Evolutionary conservation across 2,888 invertebrate genomes (phyloP).

Genomic region (Apodemia duryi): DNA sequence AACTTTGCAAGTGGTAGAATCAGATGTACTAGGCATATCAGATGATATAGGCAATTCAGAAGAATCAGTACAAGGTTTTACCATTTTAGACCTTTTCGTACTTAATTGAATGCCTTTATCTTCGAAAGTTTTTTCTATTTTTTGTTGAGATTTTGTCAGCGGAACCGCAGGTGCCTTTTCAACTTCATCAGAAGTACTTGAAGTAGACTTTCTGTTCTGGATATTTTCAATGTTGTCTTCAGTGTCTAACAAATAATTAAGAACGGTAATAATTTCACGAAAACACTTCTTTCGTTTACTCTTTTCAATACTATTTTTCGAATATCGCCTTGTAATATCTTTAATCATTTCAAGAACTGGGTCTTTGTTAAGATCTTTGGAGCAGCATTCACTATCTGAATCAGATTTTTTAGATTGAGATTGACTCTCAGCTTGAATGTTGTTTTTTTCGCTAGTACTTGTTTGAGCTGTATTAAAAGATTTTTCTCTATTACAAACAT

Average conservation of each 20-base stretch:
- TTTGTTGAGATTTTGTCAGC: slow-evolving; percentile 24
- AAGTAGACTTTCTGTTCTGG: slow-evolving; percentile 27
- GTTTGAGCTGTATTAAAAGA: slow-evolving; percentile 18
- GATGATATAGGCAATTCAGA: slow-evolving; percentile 53
- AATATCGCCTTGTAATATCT: slow-evolving; percentile 64
- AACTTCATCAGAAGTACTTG: slow-evolving; percentile 23
- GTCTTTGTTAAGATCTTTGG: slow-evolving; percentile 35
- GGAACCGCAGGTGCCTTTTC: slow-evolving; percentile 22
- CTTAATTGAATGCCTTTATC: slow-evolving; percentile 52
- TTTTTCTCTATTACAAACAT: slow-evolving; percentile 20
- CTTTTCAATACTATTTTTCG: slow-evolving; percentile 55
- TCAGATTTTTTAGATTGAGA: slow-evolving; percentile 26
- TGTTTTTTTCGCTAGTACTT: slow-evolving; percentile 23
- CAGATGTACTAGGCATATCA: slow-evolving; percentile 56
- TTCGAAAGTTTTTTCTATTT: slow-evolving; percentile 31
- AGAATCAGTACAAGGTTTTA: slow-evolving; percentile 43
- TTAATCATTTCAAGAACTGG: slow-evolving; percentile 58
- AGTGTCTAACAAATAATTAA: slow-evolving; percentile 66
- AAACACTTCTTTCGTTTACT: slow-evolving; percentile 61
- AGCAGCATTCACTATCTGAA: slow-evolving; percentile 33
- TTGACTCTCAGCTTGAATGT: slow-evolving; percentile 21
- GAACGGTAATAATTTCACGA: slow-evolving; percentile 59
- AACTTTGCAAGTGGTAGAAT: slow-evolving; percentile 59
- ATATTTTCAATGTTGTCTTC: slow-evolving; percentile 49
- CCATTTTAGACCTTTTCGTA: slow-evolving; percentile 39